A percentile compares a stretch with the other conserved stretches of the same genome.
These are phyloP conservation scores for Pipistrellus kuhlii DNA, from an alignment of 2,797 vertebrate genomes.

Conservation along the genomic window DNA sequence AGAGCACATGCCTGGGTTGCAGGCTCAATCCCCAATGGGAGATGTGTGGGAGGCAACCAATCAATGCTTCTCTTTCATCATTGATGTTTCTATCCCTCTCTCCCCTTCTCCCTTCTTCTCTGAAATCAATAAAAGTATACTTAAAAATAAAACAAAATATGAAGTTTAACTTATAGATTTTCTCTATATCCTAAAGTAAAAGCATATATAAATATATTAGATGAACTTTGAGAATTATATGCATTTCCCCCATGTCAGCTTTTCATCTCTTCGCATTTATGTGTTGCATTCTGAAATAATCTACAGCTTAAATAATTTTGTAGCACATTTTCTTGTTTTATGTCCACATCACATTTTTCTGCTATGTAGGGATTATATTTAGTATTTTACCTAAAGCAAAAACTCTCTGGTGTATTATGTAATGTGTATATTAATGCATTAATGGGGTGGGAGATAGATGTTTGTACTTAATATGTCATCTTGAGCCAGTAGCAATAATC, in stretches of 20 bases:
- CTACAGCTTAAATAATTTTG: neutral
- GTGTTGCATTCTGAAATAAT: neutral
- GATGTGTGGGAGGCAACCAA: too few relatives aligned
- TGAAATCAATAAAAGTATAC: too few relatives aligned
- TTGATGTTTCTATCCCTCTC: too few relatives aligned
- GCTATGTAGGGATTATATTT: neutral
- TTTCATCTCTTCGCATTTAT: neutral
- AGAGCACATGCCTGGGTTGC: too few relatives aligned
- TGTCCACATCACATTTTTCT: neutral
- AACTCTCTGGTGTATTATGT: neutral
- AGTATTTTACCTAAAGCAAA: neutral
- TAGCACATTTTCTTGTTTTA: neutral
- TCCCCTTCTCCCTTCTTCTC: too few relatives aligned
- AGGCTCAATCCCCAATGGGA: too few relatives aligned
- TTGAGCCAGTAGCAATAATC: neutral
- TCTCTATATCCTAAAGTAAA: conserved; percentile 28
- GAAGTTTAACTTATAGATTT: conserved; percentile 31
- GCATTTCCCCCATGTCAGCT: neutral
- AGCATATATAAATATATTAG: conserved; percentile 6
- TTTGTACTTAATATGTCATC: neutral
- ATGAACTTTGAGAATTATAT: neutral
- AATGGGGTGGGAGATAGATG: neutral
- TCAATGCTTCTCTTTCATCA: too few relatives aligned
- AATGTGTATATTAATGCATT: neutral
- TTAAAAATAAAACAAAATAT: neutral